A percentile compares a stretch with the other conserved stretches of the same genome.
These are phyloP conservation scores for Hyperopisus bebe DNA, from an alignment of 2,113 vertebrate genomes.

Conservation along the genomic window DNA sequence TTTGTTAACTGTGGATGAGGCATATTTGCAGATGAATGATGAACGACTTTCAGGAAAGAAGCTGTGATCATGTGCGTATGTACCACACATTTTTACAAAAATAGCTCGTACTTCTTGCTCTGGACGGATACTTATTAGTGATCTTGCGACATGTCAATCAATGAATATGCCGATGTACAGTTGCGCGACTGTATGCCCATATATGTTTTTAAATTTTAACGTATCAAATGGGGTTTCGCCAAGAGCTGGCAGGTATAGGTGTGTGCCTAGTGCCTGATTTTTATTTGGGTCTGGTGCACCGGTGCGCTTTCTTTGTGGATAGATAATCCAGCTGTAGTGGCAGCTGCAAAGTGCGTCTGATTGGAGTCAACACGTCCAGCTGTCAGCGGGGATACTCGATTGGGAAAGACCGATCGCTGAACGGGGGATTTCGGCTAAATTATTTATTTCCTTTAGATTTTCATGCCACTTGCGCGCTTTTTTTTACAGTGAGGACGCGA, in stretches of 20 bases:
- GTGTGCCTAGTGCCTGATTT: not conserved
- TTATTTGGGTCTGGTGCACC: not conserved
- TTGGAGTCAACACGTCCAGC: constrained; percentile 2
- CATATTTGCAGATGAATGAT: constrained; percentile 13
- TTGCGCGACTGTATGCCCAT: not conserved
- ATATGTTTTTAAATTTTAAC: not conserved
- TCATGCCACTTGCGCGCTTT: not conserved
- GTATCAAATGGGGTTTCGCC: not conserved
- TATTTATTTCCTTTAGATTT: not conserved
- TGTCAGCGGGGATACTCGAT: not conserved
- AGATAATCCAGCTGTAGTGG: not conserved
- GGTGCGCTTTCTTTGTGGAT: constrained; percentile 19
- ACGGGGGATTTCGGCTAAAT: not conserved
- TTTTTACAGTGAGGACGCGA: not conserved
- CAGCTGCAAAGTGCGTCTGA: constrained; percentile 12
- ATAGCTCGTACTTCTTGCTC: not conserved
- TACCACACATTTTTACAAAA: not conserved
- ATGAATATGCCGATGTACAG: not conserved
- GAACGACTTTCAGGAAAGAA: constrained; percentile 20
- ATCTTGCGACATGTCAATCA: not conserved
- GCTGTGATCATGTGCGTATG: not conserved
- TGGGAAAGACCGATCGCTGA: not conserved
- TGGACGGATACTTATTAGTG: not conserved
- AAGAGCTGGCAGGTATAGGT: not conserved
- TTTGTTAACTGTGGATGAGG: not conserved